Evolutionary conservation across 1,140 invertebrate species (phyloP).

Genomic region (Acyrthosiphon pisum): DNA sequence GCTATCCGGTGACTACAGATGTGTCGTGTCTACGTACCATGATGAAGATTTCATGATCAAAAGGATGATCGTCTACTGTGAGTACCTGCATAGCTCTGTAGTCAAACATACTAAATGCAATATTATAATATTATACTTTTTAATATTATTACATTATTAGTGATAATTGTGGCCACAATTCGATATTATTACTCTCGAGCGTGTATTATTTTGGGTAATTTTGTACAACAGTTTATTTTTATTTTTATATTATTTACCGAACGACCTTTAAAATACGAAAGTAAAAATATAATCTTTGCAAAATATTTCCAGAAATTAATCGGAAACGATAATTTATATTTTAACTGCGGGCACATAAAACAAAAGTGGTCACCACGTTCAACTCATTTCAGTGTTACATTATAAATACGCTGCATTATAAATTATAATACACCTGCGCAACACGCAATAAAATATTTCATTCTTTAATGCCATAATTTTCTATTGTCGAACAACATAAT

Average conservation of each 20-base stretch:
- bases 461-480: background rate
- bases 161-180: background rate
- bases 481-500: background rate
- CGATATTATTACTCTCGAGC: background rate
- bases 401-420: background rate
- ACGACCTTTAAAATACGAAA: background rate
- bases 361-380: background rate
- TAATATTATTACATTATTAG: too few relatives aligned
- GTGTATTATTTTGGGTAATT: background rate
- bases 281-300: background rate
- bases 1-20: slow-evolving; percentile 76
- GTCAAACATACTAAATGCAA: background rate
- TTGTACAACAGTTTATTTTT: background rate
- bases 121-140: background rate
- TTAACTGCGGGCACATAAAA: background rate
- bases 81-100: slow-evolving; percentile 62
- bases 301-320: background rate
- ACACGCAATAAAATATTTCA: slow-evolving; percentile 5
- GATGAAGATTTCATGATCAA: slow-evolving; percentile 72
- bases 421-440: background rate
- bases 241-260: background rate
- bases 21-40: slow-evolving; percentile 74
- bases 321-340: background rate
- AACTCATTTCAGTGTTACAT: background rate
- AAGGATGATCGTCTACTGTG: slow-evolving; percentile 76